A percentile compares a stretch with the other conserved stretches of the same genome.
phyloP scores from a whole-genome alignment of 2,113 vertebrate genomes.

The Meriones unguiculatus region DNA sequence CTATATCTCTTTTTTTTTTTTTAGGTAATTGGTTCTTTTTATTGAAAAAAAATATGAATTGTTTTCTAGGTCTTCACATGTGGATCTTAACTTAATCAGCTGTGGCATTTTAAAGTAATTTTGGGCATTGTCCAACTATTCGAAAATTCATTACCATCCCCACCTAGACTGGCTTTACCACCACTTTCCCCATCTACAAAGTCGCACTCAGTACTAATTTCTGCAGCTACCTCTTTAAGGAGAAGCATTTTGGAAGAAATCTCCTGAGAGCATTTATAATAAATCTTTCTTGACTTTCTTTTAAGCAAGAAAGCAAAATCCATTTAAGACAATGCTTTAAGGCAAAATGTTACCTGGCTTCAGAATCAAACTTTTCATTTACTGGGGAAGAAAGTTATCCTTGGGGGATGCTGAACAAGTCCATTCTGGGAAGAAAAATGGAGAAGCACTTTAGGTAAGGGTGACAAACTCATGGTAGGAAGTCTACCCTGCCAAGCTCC shows the following conservation, averaged over 20 bases:
- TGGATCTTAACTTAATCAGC: conserved; percentile 53
- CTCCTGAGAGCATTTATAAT: conserved; percentile 80
- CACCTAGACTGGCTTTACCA: not conserved
- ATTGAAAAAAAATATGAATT: conserved; percentile 39
- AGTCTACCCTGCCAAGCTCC: not conserved
- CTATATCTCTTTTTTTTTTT: not conserved
- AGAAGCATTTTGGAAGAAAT: conserved; percentile 73
- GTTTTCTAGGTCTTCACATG: not conserved
- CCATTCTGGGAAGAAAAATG: conserved; percentile 70
- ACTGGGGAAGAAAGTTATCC: conserved; percentile 71
- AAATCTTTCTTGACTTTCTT: conserved; percentile 85
- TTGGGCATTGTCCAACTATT: conserved; percentile 23
- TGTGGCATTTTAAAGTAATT: conserved; percentile 41
- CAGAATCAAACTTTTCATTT: conserved; percentile 83
- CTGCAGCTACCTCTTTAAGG: conserved; percentile 81
- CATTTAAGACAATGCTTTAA: conserved; percentile 82
- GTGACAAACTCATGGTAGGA: conserved; percentile 26
- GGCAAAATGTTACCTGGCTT: conserved; percentile 82
- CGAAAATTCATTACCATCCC: not conserved
- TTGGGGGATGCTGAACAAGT: conserved; percentile 65
- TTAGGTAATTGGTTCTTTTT: conserved; percentile 13
- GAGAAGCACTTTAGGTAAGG: conserved; percentile 74
- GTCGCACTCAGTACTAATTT: conserved; percentile 64
- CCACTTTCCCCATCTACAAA: conserved; percentile 26
- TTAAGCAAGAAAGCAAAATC: conserved; percentile 82